Percentiles rank a stretch among this genome's conserved stretches.
These are phyloP conservation scores for Oscheius onirici DNA, from an alignment of 2,888 invertebrate species.

Conservation along the genomic window DNA sequence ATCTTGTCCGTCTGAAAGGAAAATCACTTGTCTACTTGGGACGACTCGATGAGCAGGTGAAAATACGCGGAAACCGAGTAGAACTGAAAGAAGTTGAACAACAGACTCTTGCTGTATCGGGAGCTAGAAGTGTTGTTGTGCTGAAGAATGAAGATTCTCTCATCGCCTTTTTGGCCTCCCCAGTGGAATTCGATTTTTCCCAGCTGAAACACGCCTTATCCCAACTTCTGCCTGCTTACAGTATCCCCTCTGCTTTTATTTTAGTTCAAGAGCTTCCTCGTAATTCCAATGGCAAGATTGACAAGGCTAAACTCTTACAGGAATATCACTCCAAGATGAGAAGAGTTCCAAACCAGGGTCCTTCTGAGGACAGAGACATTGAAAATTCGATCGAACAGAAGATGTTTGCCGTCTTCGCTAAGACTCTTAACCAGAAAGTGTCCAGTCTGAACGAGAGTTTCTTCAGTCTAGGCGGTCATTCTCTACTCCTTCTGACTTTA, in stretches of 20 bases:
- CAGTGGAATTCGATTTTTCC: neutral
- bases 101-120: constrained; percentile 16
- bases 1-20: constrained; percentile 36
- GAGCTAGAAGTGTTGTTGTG: constrained; percentile 15
- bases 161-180: constrained; percentile 44
- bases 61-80: constrained; percentile 52
- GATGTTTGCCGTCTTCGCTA: neutral
- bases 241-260: constrained; percentile 48
- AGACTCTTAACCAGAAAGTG: constrained; percentile 9
- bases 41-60: constrained; percentile 57
- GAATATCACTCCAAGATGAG: constrained; percentile 37
- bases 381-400: constrained; percentile 40
- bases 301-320: constrained; percentile 47
- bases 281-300: constrained; percentile 57
- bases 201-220: neutral
- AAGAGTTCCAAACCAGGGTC: constrained; percentile 20
- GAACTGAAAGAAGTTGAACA: constrained; percentile 44
- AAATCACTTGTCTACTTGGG: constrained; percentile 41
- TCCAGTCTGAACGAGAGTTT: constrained; percentile 44
- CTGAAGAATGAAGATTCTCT: constrained; percentile 36
- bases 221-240: constrained; percentile 1
- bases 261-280: constrained; percentile 46
- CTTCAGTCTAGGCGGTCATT: constrained; percentile 62
- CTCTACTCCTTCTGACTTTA: constrained; percentile 56
- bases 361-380: constrained; percentile 36